Conservation (phyloP, 2,888 invertebrate genomes). For the Hydrotaea diabolus region DNA sequence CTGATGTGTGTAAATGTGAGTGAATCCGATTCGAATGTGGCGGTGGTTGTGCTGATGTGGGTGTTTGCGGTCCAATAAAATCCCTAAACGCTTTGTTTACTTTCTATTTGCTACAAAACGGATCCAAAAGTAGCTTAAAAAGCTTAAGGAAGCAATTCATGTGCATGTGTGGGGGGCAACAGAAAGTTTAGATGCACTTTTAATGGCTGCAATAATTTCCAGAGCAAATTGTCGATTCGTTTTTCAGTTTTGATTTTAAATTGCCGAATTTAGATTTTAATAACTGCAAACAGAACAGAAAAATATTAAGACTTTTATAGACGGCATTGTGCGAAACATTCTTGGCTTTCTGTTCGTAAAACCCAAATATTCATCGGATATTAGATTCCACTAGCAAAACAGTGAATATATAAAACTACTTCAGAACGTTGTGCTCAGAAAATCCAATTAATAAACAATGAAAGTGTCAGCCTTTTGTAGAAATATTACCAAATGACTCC, state of each 20-base stretch:
- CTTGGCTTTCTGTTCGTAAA: no score
- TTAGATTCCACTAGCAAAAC: no score
- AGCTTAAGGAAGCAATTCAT: slow-evolving; percentile 30
- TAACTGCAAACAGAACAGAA: no score
- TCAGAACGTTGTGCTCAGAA: no score
- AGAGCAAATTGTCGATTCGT: background rate
- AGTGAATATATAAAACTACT: no score
- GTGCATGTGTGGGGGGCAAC: background rate
- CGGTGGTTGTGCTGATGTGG: slow-evolving; percentile 6
- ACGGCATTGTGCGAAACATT: no score
- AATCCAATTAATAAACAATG: no score
- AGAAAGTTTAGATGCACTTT: background rate
- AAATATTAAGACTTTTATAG: no score
- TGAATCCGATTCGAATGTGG: slow-evolving; percentile 11
- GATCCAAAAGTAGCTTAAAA: slow-evolving; percentile 1
- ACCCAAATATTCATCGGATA: no score
- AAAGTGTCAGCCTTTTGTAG: no score
- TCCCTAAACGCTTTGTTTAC: slow-evolving; percentile 38
- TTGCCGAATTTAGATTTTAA: background rate
- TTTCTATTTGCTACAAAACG: slow-evolving; percentile 17
- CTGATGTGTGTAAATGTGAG: slow-evolving; percentile 19
- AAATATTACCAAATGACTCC: no score
- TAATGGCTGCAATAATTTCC: slow-evolving; percentile 11
- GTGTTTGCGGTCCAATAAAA: slow-evolving; percentile 24
- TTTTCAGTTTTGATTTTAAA: slow-evolving; percentile 2